Evolutionary conservation across 2,113 vertebrate genomes (phyloP).

Genomic region (Heterotilapia buettikoferi): DNA sequence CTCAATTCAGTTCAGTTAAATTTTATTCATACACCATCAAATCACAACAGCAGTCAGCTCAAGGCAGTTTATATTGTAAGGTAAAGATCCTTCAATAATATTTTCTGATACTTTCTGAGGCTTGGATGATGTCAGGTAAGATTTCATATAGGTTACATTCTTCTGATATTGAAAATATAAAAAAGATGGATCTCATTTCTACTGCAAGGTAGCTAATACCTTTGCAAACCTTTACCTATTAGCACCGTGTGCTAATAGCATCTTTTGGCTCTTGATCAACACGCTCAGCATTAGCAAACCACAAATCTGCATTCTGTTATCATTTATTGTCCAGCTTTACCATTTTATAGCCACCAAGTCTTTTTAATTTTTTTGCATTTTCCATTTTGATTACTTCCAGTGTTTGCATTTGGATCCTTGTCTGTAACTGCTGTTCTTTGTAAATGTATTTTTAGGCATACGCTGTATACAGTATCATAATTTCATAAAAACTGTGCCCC

Average conservation of each 20-base stretch:
- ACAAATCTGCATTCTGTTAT: not conserved
- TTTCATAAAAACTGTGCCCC: not conserved
- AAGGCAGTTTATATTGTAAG: not conserved
- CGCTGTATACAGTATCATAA: not conserved
- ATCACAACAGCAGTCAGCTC: not conserved
- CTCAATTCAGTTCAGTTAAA: not conserved
- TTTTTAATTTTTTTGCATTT: not conserved
- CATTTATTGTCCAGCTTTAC: not conserved
- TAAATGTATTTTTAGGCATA: not conserved
- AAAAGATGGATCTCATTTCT: not conserved
- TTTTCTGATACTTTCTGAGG: not conserved
- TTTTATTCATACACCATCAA: not conserved
- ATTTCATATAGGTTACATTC: not conserved
- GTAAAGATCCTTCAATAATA: not conserved
- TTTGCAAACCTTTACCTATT: not conserved
- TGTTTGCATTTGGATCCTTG: not conserved
- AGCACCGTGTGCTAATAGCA: not conserved
- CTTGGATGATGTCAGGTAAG: not conserved
- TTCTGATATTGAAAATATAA: not conserved
- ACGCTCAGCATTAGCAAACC: not conserved
- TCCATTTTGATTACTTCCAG: not conserved
- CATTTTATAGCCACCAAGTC: fast-evolving
- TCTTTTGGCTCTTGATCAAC: not conserved
- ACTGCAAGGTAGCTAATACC: not conserved
- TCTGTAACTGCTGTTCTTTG: not conserved